Conservation (phyloP, 2,113 vertebrate genomes). For the Holacanthus passer region DNA sequence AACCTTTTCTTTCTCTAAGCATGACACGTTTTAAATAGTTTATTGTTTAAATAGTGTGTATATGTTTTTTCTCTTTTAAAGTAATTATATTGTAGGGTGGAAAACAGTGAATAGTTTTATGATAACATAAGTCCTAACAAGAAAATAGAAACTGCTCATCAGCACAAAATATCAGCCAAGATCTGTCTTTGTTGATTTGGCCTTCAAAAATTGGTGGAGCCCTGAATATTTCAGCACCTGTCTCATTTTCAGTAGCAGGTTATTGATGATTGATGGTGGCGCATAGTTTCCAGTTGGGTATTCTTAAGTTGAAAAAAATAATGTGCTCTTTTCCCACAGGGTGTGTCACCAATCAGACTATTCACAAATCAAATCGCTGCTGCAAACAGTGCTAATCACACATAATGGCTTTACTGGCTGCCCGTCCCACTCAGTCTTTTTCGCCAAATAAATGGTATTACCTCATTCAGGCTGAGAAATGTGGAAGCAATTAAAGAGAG, state of each 20-base stretch:
- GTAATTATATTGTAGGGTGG: not conserved
- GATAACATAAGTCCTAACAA: conserved; percentile 5
- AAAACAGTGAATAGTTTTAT: not conserved
- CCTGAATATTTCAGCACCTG: conserved; percentile 42
- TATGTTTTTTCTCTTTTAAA: not conserved
- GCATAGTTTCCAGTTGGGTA: conserved; percentile 44
- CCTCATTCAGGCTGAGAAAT: conserved; percentile 81
- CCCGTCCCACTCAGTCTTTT: conserved; percentile 61
- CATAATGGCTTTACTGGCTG: conserved; percentile 76
- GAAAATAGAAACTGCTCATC: conserved; percentile 11
- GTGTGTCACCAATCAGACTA: conserved; percentile 68
- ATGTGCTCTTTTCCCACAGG: conserved; percentile 47
- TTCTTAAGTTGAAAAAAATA: conserved; percentile 19
- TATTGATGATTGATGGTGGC: conserved; percentile 61
- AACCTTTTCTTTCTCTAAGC: too few species aligned
- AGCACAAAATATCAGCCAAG: conserved; percentile 2
- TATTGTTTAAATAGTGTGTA: not conserved
- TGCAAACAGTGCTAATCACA: conserved; percentile 73
- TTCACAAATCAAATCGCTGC: conserved; percentile 69
- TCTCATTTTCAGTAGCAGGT: conserved; percentile 58
- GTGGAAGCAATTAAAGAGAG: conserved; percentile 83
- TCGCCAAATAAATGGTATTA: conserved; percentile 78
- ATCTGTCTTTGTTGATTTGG: not conserved
- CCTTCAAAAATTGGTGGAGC: not conserved
- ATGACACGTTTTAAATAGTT: too few species aligned